Evolutionary conservation across 1,140 invertebrate genomes (phyloP).

Genomic region (Leptinotarsa texana): DNA sequence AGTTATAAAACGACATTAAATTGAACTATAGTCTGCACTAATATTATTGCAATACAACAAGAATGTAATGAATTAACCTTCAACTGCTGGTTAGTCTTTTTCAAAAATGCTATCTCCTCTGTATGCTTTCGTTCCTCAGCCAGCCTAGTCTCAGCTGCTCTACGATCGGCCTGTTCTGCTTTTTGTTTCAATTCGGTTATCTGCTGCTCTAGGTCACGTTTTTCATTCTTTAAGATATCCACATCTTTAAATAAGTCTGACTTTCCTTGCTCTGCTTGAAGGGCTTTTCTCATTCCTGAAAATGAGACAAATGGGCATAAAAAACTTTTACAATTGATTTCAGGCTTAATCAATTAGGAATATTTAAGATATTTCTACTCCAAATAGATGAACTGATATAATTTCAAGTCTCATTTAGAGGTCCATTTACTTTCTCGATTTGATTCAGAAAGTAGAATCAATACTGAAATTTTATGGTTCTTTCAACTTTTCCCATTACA

Average conservation of each 20-base stretch:
- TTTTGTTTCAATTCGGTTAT: conserved; percentile 82
- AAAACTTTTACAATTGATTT: too few relatives aligned
- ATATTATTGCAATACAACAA: too few relatives aligned
- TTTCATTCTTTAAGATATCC: conserved; percentile 64
- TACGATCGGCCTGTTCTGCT: conserved; percentile 81
- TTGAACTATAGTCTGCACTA: too few relatives aligned
- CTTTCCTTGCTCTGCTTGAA: conserved; percentile 79
- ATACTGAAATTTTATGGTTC: too few relatives aligned
- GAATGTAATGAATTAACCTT: conserved; percentile 65
- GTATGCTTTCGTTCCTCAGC: conserved; percentile 89
- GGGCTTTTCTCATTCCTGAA: conserved; percentile 86
- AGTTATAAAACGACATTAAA: too few relatives aligned
- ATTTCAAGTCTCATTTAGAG: too few relatives aligned
- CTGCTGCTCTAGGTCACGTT: conserved; percentile 73
- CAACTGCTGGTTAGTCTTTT: conserved; percentile 91
- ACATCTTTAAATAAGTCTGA: conserved; percentile 66
- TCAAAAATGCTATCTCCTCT: conserved; percentile 88
- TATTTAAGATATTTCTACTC: too few relatives aligned
- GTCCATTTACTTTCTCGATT: too few relatives aligned
- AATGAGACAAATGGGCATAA: background rate
- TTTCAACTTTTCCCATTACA: too few relatives aligned
- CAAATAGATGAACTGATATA: too few relatives aligned
- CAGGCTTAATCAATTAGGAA: too few relatives aligned
- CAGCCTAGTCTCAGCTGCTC: conserved; percentile 79
- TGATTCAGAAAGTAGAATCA: too few relatives aligned